Evolutionary conservation across 2,888 invertebrate genomes (phyloP).

Genomic region (Cancer borealis): DNA sequence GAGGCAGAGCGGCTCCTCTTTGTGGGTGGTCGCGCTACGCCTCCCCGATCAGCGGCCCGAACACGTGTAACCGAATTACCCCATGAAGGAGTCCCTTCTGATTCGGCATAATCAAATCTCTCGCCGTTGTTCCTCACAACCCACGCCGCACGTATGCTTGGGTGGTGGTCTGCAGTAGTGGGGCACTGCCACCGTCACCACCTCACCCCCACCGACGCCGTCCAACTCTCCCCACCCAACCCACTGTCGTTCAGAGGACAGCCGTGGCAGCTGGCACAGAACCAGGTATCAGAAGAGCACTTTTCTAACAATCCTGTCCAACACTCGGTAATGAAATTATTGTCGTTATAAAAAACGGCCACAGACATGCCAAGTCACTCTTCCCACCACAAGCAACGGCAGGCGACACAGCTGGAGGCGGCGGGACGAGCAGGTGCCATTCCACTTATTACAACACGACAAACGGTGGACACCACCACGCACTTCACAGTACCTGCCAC

Average conservation of each 20-base stretch:
- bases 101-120: background rate
- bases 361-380: no score
- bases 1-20: background rate
- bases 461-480: no score
- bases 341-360: background rate
- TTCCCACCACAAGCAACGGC: no score
- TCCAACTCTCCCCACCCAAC: background rate
- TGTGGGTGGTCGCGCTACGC: background rate
- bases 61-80: background rate
- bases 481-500: no score
- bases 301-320: background rate
- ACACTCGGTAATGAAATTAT: slow-evolving; percentile 1
- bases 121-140: background rate
- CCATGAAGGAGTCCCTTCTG: background rate
- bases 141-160: background rate
- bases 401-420: no score
- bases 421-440: no score
- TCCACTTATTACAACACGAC: no score
- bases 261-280: background rate
- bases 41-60: background rate
- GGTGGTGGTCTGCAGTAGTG: background rate
- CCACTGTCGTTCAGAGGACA: background rate
- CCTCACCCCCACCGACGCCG: background rate
- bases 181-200: background rate
- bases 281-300: slow-evolving; percentile 10